Percentiles rank a stretch among this genome's conserved stretches.
Evolutionary conservation across 1,140 invertebrate genomes (phyloP).

Genomic region (Microplitis demolitor): DNA sequence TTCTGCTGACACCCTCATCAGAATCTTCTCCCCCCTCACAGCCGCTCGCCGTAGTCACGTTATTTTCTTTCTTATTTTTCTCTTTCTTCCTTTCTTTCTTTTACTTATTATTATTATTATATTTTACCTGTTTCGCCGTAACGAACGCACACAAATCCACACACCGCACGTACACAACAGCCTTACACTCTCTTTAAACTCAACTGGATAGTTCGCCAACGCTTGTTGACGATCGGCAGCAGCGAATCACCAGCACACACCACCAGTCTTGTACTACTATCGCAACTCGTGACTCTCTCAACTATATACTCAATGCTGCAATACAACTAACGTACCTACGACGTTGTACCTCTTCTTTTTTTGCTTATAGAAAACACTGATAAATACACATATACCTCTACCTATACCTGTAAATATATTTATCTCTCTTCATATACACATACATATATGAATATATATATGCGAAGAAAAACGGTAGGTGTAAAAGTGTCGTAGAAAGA

Average conservation of each 20-base stretch:
- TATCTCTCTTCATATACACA: too few species aligned
- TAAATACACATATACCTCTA: not conserved
- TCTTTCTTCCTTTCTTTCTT: not conserved
- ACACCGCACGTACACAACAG: not conserved
- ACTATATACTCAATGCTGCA: not conserved
- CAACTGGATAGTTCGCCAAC: not conserved
- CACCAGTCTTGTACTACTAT: not conserved
- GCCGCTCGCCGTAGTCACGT: not conserved
- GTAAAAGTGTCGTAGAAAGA: not conserved
- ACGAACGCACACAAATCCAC: not conserved
- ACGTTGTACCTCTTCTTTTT: not conserved
- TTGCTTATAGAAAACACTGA: not conserved
- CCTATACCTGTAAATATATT: not conserved
- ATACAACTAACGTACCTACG: not conserved
- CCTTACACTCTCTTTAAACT: not conserved
- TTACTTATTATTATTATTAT: too few species aligned
- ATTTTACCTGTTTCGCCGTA: slow-evolving; percentile 9
- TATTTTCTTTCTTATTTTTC: not conserved
- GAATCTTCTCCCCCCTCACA: not conserved
- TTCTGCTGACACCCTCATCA: slow-evolving; percentile 11
- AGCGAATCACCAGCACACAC: not conserved
- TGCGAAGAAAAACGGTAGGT: too few species aligned
- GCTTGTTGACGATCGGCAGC: slow-evolving; percentile 11
- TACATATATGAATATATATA: too few species aligned
- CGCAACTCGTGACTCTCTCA: slow-evolving; percentile 4